Conservation (phyloP, 2,888 invertebrate genomes). For the Apodemia zela region DNA sequence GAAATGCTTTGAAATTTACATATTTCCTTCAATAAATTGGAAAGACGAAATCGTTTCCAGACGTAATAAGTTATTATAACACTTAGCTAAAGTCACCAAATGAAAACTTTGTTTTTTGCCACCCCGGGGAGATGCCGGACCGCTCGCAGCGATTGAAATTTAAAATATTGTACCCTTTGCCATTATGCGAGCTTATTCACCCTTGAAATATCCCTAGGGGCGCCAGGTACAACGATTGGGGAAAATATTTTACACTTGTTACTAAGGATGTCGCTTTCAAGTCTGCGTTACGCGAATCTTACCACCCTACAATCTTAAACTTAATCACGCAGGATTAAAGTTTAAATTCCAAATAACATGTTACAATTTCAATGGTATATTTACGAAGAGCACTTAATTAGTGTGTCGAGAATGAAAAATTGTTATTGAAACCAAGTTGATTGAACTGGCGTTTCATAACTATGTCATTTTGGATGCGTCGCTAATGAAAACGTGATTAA, state of each 20-base stretch:
- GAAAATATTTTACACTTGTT: conserved; percentile 81
- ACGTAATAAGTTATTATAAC: conserved; percentile 66
- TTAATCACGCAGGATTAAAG: conserved; percentile 42
- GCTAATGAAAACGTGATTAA: conserved; percentile 72
- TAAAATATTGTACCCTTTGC: conserved; percentile 81
- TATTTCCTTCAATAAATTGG: not conserved
- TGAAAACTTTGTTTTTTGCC: conserved; percentile 71
- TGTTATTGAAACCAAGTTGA: conserved; percentile 77
- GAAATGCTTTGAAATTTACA: conserved; percentile 1
- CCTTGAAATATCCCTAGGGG: conserved; percentile 81
- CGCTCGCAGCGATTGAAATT: conserved; percentile 81
- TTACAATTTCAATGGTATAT: conserved; percentile 50
- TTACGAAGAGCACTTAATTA: conserved; percentile 79
- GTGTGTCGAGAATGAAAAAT: conserved; percentile 79
- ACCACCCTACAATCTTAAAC: conserved; percentile 41
- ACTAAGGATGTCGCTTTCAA: conserved; percentile 76
- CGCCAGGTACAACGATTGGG: conserved; percentile 78
- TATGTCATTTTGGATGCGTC: conserved; percentile 75
- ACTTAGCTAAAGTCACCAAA: conserved; percentile 69
- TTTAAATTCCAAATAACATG: conserved; percentile 37
- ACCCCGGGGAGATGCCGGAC: conserved; percentile 62
- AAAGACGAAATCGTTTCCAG: conserved; percentile 40
- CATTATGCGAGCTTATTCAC: conserved; percentile 81
- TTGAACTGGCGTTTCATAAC: conserved; percentile 76
- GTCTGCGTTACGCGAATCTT: conserved; percentile 49